phyloP scores from a whole-genome alignment of 2,797 vertebrate genomes.

The Sebastes vulpes region DNA sequence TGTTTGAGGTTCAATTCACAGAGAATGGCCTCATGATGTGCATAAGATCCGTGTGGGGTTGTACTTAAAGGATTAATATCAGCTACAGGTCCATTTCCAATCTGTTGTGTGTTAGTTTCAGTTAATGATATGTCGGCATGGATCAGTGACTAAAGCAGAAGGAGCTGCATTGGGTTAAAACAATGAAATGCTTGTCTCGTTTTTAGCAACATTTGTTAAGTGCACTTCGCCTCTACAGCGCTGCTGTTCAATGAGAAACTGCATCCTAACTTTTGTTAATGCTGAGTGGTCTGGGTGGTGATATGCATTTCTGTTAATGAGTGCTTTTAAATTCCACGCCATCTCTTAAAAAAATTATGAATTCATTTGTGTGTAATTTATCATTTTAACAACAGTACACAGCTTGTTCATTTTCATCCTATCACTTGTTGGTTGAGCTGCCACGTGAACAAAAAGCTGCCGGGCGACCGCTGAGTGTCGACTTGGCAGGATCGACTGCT shows the following conservation, averaged over 20 bases:
- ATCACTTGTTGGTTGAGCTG: conserved; percentile 3
- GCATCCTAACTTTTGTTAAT: background rate
- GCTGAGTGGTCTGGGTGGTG: background rate
- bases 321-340: background rate
- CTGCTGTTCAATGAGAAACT: background rate
- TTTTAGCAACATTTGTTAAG: background rate
- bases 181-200: background rate
- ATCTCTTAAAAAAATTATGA: background rate
- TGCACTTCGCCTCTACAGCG: background rate
- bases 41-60: background rate
- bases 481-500: background rate
- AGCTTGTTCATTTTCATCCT: background rate
- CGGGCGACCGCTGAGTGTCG: background rate
- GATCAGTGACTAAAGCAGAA: background rate
- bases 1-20: background rate
- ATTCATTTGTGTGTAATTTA: background rate
- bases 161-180: background rate
- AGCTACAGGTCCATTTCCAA: background rate
- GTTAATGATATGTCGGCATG: background rate
- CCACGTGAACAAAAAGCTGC: background rate
- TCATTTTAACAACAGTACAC: background rate
- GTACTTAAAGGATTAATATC: background rate
- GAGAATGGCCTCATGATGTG: background rate
- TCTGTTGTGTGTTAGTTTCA: background rate
- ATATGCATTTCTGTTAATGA: background rate